These are phyloP conservation scores for Microchirus variegatus DNA, from an alignment of 2,797 vertebrate species.

Conservation along the genomic window DNA sequence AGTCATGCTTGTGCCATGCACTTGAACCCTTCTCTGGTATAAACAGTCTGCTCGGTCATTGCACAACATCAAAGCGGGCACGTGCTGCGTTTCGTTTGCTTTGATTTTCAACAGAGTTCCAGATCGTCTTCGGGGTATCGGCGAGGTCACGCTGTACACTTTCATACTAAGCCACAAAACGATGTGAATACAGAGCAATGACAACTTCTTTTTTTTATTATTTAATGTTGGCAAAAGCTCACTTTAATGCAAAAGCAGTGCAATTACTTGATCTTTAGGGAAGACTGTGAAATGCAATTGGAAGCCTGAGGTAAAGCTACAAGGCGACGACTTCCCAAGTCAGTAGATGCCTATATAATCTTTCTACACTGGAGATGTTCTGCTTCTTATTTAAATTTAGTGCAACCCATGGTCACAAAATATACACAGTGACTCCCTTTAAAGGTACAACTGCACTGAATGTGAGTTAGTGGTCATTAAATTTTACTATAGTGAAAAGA, in stretches of 20 bases:
- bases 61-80: slow-evolving; percentile 20
- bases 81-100: slow-evolving; percentile 25
- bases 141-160: slow-evolving; percentile 20
- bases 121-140: slow-evolving; percentile 28
- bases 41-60: slow-evolving; percentile 2
- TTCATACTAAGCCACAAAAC: slow-evolving; percentile 39
- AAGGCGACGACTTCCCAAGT: too few species aligned
- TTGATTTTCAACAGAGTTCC: slow-evolving; percentile 42
- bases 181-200: neutral
- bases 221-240: neutral
- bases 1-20: neutral
- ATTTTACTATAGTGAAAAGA: too few species aligned
- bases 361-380: neutral
- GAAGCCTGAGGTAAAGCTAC: neutral
- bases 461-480: too few species aligned
- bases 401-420: too few species aligned
- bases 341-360: neutral
- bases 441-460: too few species aligned
- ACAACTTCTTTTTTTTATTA: neutral
- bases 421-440: too few species aligned
- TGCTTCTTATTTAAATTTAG: too few species aligned
- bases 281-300: neutral
- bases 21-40: neutral
- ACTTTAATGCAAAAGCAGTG: neutral
- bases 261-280: neutral